Evolutionary conservation across 2,888 invertebrate genomes (phyloP), one percentile per base, ranked within the genome.

Genomic region (Nomada flava): DNA sequence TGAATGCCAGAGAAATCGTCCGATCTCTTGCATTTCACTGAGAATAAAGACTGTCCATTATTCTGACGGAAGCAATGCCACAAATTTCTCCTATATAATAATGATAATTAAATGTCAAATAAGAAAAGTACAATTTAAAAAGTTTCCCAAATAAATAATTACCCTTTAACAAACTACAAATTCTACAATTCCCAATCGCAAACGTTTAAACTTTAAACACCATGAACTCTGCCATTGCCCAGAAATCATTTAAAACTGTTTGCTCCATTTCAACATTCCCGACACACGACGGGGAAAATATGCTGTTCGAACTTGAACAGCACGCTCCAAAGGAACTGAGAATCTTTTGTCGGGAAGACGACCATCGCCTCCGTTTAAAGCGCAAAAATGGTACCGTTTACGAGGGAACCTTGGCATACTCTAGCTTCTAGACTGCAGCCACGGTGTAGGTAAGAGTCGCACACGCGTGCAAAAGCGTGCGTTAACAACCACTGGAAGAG

Each of bases 371-470:
- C 29, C 55, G 23, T 59, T 53, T 44, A 26, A 75, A 63, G 67
- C 72, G 65, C 72, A 77, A 87, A 89, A 89, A 84, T 85, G 57
- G 57, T 72, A 65, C 76, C 76, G 59, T 60, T 72, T 75, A 74
- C 57, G 44, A 63, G 53, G 68, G 84, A 88, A 89, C 90, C 90
- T 90, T 90, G 90, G 88, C 90, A 89, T 76, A 90, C 88, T 88
- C 82, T 76, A 71, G 82, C 85, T 82, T 89, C 86, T 87, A 87
- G 86, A 80, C 85, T 86, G 79, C 79, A 85, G 55, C 64, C 72
- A 55, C 53, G 70, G 77, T 82, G 79, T 85, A 83, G 85, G 83
- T 86, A 83, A 84, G 75, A 74, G 81, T 57, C 72, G 29, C 72
- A 74, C 71, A 62, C 70, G 59, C 79, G 47, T 59, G 62, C 62